phyloP scores from a whole-genome alignment of 1,140 invertebrate species.

The Bombyx mandarina region DNA sequence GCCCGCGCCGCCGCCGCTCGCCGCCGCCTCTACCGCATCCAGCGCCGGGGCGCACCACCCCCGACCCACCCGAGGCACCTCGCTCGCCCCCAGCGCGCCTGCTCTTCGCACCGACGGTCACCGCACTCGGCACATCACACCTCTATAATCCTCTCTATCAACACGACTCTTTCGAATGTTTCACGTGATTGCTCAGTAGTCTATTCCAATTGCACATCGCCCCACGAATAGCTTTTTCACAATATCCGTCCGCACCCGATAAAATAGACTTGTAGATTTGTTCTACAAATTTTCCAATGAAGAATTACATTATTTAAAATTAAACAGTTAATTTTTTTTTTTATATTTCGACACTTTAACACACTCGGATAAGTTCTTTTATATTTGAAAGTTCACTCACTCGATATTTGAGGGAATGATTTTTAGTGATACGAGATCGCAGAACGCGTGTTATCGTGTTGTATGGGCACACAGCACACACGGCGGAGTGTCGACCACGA shows the following conservation, averaged over 20 bases:
- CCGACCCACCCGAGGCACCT: constrained; percentile 31
- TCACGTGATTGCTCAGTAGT: constrained; percentile 4
- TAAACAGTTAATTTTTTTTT: neutral
- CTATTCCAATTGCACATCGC: constrained; percentile 10
- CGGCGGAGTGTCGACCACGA: constrained; percentile 26
- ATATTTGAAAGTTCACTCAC: no score
- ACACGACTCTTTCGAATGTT: neutral
- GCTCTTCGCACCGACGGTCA: constrained; percentile 20
- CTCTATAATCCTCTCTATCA: constrained; percentile 1
- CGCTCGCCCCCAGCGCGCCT: constrained; percentile 41
- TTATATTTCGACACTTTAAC: no score
- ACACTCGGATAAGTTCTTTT: no score
- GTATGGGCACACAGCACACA: constrained; percentile 11
- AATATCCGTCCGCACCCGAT: neutral
- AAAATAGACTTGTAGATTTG: no score
- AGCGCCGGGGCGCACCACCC: constrained; percentile 42
- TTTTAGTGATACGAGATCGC: constrained; percentile 6
- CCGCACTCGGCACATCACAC: constrained; percentile 38
- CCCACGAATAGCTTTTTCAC: neutral
- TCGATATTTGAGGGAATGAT: neutral
- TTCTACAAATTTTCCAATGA: no score
- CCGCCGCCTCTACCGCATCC: constrained; percentile 53
- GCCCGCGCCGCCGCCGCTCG: constrained; percentile 34
- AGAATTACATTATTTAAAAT: no score
- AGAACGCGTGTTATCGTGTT: constrained; percentile 7